Evolutionary conservation across 2,113 vertebrate species (phyloP), one percentile per base, ranked within the genome.

Genomic region (Spea bombifrons): DNA sequence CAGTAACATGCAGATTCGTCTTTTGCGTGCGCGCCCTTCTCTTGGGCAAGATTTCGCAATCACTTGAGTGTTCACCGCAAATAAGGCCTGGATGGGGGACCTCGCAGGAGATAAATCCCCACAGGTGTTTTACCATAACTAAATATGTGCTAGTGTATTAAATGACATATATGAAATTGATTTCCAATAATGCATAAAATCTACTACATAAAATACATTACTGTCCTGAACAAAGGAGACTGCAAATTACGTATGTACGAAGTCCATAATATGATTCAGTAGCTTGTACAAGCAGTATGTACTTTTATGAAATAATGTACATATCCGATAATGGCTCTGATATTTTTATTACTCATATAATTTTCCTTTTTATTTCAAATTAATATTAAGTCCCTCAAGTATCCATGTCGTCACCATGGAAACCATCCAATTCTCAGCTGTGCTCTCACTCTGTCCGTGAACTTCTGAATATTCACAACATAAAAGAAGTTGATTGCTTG

Each of bases 401-500:
- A 73, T 66, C 48, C 63, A 66, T 66, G 50, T 73, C 16, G 47
- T 80, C 77, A 48, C 77, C 63, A 73, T 80, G 64, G 71, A 80
- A 80, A 80, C 71, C 63, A 46, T 73, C 70, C 70, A 66, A 72
- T 66, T 57, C 61, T 73, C 49, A 12, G 50, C 77, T 66, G 70
- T 80, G 77, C 64, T 66, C 71, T 67, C 45, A 13, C 47, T 55
- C 49, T 48, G 69, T 57, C 49, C 73, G 48, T 66, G 77, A 78
- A 78, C 48, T 59, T 78, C 76, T 78, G 68, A 80, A 80, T 73
- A 80, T 80, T 80, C 77, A 80, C 63, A 73, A 66, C 70, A 73
- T 67, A 44, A 80, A 57, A 73, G 70, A 57, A 80, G 55, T 67
- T 61, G 70, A 73, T 66, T 66, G 73, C 77, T 80, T 73, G 66